Evolutionary conservation across 2,888 invertebrate genomes (phyloP).

Genomic region (Nudaria mundana): DNA sequence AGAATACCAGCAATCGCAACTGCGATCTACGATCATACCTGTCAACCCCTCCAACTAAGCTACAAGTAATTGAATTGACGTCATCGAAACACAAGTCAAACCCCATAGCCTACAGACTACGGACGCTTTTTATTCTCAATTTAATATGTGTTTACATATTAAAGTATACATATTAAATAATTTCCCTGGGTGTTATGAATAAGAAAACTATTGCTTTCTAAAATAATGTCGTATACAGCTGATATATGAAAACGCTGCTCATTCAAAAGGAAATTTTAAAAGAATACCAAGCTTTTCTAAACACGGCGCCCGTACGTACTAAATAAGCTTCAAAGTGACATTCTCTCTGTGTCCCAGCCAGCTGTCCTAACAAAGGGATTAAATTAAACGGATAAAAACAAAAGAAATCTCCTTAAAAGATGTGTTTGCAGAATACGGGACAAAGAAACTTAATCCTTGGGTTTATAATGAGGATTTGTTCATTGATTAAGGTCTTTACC

Average conservation of each 20-base stretch:
- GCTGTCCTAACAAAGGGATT: slow-evolving; percentile 64
- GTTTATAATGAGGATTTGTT: slow-evolving; percentile 21
- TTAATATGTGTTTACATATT: too few relatives aligned
- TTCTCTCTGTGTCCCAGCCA: slow-evolving; percentile 53
- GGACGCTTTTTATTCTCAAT: too few relatives aligned
- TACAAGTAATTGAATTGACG: too few relatives aligned
- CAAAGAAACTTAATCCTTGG: slow-evolving; percentile 21
- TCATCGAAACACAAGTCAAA: too few relatives aligned
- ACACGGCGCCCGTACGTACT: slow-evolving; percentile 14
- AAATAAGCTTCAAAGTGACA: slow-evolving; percentile 37
- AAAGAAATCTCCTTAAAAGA: slow-evolving; percentile 37
- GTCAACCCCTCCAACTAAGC: too few relatives aligned
- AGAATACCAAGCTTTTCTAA: slow-evolving; percentile 21
- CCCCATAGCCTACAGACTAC: too few relatives aligned
- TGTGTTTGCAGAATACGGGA: slow-evolving; percentile 25
- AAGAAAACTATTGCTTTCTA: too few relatives aligned
- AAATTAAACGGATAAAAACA: slow-evolving; percentile 55
- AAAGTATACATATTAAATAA: too few relatives aligned
- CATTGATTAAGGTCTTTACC: slow-evolving; percentile 26
- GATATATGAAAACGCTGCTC: too few relatives aligned
- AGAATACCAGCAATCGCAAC: too few relatives aligned
- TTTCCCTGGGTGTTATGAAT: too few relatives aligned
- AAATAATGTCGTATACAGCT: not conserved
- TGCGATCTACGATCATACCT: too few relatives aligned
- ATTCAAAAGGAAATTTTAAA: slow-evolving; percentile 1